These are phyloP conservation scores for Trialeurodes vaporariorum DNA, from an alignment of 1,140 invertebrate genomes.

Conservation along the genomic window DNA sequence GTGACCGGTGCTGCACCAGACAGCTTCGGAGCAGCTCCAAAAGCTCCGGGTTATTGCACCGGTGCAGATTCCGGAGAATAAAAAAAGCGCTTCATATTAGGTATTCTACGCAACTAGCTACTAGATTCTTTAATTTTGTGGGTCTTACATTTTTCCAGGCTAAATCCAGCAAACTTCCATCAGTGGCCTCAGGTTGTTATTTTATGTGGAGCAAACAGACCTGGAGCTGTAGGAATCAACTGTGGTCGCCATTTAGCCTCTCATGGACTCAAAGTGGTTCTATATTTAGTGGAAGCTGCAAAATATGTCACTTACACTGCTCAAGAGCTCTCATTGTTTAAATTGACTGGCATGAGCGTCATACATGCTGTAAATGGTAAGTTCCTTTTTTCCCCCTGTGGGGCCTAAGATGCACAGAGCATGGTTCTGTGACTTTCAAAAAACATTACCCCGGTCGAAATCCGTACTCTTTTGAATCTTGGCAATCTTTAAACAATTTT, in stretches of 20 bases:
- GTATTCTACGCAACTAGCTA: too few relatives aligned
- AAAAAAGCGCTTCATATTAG: too few relatives aligned
- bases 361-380: slow-evolving; percentile 39
- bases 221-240: slow-evolving; percentile 59
- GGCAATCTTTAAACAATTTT: too few relatives aligned
- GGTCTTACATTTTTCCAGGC: slow-evolving; percentile 26
- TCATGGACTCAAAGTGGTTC: slow-evolving; percentile 61
- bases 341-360: slow-evolving; percentile 45
- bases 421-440: too few relatives aligned
- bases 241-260: slow-evolving; percentile 57
- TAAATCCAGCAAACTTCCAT: slow-evolving; percentile 69
- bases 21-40: too few relatives aligned
- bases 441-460: too few relatives aligned
- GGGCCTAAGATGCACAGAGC: too few relatives aligned
- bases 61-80: too few relatives aligned
- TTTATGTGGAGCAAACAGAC: slow-evolving; percentile 53
- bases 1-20: too few relatives aligned
- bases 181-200: slow-evolving; percentile 66
- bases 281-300: slow-evolving; percentile 46
- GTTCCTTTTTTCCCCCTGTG: too few relatives aligned
- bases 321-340: slow-evolving; percentile 50
- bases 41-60: too few relatives aligned
- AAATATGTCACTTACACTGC: slow-evolving; percentile 25
- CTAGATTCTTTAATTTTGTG: neutral
- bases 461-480: too few relatives aligned